These are phyloP conservation scores for Rhagoletis pomonella DNA, from an alignment of 1,140 invertebrate genomes.

Conservation along the genomic window DNA sequence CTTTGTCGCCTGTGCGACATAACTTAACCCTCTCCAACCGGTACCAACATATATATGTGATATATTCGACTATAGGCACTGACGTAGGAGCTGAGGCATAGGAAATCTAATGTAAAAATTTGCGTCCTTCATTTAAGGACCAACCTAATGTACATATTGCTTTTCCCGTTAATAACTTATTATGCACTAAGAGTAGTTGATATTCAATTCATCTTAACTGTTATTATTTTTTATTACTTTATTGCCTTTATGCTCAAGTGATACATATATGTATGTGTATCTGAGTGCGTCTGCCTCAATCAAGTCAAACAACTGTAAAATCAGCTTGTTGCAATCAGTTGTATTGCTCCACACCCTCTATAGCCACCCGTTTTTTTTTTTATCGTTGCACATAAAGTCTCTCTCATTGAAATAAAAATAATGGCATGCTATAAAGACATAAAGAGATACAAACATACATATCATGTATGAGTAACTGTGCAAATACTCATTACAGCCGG, in stretches of 20 bases:
- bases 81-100: no score
- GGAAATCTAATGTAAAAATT: no score
- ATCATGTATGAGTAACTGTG: not conserved
- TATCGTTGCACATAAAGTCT: not conserved
- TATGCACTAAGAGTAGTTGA: no score
- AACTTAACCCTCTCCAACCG: no score
- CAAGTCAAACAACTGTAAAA: not conserved
- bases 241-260: not conserved
- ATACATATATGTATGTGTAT: not conserved
- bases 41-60: no score
- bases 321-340: slow-evolving; percentile 19
- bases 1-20: no score
- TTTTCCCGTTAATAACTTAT: no score
- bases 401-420: slow-evolving; percentile 46
- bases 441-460: not conserved
- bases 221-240: not conserved
- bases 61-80: no score
- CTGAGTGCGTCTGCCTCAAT: not conserved
- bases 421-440: not conserved
- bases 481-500: no score
- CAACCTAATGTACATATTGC: no score
- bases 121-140: no score
- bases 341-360: not conserved
- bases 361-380: not conserved
- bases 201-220: no score